A percentile compares a stretch with the other conserved stretches of the same genome.
phyloP scores from a whole-genome alignment of 2,113 vertebrate genomes.

The Pyrgilauda ruficollis region DNA sequence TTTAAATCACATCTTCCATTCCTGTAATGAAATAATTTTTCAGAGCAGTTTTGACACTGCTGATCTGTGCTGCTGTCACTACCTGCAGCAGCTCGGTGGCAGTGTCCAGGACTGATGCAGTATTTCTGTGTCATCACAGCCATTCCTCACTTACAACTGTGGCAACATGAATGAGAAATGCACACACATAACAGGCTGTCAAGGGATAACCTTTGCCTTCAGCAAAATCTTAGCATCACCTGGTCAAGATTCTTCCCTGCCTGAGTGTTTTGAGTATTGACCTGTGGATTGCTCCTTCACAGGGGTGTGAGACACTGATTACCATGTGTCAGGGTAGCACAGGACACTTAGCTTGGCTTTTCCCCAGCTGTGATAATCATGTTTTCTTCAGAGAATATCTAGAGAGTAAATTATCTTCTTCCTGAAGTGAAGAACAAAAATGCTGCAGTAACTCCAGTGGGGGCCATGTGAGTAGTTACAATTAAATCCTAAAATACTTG shows the following conservation, averaged over 20 bases:
- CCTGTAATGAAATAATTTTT: slow-evolving; percentile 4
- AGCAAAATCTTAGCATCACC: not conserved
- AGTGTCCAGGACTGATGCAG: not conserved
- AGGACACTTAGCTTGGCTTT: not conserved
- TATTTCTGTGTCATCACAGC: not conserved
- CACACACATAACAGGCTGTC: not conserved
- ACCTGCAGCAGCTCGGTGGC: not conserved
- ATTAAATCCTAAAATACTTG: not conserved
- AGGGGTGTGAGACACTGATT: not conserved
- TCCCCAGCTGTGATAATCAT: not conserved
- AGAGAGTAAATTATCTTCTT: not conserved
- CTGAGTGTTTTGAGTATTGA: not conserved
- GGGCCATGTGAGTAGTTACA: not conserved
- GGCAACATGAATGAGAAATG: not conserved
- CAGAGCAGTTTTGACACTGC: not conserved
- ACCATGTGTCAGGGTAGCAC: not conserved
- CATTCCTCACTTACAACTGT: not conserved
- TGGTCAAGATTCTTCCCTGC: not conserved
- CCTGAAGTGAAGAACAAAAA: not conserved
- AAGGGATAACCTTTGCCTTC: not conserved
- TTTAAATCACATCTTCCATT: not conserved
- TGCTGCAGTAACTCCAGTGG: not conserved
- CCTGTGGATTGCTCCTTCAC: not conserved
- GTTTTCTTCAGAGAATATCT: not conserved
- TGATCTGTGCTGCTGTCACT: not conserved